Evolutionary conservation across 37 sponge, comb jelly and placozoan genomes (phyloP), one percentile per base, ranked within the genome.

Genomic region (Spongilla lacustris): DNA sequence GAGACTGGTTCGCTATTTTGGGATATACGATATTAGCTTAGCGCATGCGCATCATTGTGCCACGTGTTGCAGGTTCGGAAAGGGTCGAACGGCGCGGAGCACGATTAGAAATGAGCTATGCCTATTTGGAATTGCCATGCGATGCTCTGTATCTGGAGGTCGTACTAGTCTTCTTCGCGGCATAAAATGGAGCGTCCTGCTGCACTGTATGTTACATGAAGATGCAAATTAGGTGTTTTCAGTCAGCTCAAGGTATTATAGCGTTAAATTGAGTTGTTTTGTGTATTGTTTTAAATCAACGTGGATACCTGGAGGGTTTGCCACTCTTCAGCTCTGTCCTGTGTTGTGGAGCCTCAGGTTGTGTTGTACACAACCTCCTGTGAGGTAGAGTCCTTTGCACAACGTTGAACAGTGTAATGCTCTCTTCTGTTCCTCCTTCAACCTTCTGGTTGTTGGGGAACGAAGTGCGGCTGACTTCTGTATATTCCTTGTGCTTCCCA

Each of bases 401-500:
- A 58, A 58, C 58, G 58, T 58, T 58, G 58, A 58, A 58, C 14
- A 58, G 19, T 14, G 19, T 58, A 58, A 10, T 58, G 58, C 58
- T 58, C 58, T 19, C 58, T 58, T 58, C 58, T 58, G 19, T 17
- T 41, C 58, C 19, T 14, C 21, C 46, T 46, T 46, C 12, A 58
- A 58, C 21, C 58, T 19, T 58, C 58, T 58, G 58, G 58, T 58
- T 58, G 58, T 58, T 58, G 58, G 58, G 19, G 58, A 58, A 17
- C 11, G 58, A 58, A 58, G 58, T 58, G 58, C 11, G 58, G 58
- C 58, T 58, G 58, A 58, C 58, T 58, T 17, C 58, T 58, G 58
- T 58, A 58, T 58, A 58, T 58, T 58, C 58, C 58, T 58, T 58
- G 58, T 58, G 58, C 58, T 58, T 58, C 58, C 58, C 58, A 58